phyloP scores from a whole-genome alignment of 1,140 invertebrate species.

The Dendroctonus valens region DNA sequence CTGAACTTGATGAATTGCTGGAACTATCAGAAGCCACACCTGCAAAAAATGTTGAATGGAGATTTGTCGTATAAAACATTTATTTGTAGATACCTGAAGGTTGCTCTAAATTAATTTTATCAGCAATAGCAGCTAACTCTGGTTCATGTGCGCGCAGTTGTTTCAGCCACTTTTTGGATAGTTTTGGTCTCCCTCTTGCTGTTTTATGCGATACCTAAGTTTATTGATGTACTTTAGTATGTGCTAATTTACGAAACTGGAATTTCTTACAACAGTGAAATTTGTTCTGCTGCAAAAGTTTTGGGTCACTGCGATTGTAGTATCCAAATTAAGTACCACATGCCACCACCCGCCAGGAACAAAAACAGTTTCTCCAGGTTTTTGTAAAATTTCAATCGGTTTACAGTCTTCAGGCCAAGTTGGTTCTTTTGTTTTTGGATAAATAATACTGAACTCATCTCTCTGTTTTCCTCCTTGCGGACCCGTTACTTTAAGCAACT shows the following conservation, averaged over 20 bases:
- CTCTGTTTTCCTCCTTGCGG: conserved; percentile 91
- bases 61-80: not conserved
- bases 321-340: conserved; percentile 94
- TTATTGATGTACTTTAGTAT: conserved; percentile 3
- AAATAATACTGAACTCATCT: conserved; percentile 97
- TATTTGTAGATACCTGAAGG: conserved; percentile 61
- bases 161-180: conserved; percentile 66
- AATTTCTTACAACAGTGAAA: conserved; percentile 70
- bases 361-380: conserved; percentile 97
- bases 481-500: conserved; percentile 87
- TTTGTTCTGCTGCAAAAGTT: conserved; percentile 97
- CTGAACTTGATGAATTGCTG: conserved; percentile 81
- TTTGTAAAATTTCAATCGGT: conserved; percentile 95
- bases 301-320: conserved; percentile 96
- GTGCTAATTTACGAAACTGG: not conserved
- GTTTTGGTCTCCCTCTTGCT: conserved; percentile 88
- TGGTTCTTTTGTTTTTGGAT: conserved; percentile 86
- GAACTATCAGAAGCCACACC: conserved; percentile 92
- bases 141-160: conserved; percentile 68
- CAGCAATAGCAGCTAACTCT: conserved; percentile 80
- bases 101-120: conserved; percentile 81
- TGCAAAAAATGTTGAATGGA: not conserved
- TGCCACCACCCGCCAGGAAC: conserved; percentile 99
- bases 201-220: conserved; percentile 93
- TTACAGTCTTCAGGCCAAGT: conserved; percentile 89